A percentile compares a stretch with the other conserved stretches of the same genome.
These are phyloP conservation scores for Catalaphyllia jardinei DNA, from an alignment of 64 coral and sea anemone genomes.

Conservation along the genomic window DNA sequence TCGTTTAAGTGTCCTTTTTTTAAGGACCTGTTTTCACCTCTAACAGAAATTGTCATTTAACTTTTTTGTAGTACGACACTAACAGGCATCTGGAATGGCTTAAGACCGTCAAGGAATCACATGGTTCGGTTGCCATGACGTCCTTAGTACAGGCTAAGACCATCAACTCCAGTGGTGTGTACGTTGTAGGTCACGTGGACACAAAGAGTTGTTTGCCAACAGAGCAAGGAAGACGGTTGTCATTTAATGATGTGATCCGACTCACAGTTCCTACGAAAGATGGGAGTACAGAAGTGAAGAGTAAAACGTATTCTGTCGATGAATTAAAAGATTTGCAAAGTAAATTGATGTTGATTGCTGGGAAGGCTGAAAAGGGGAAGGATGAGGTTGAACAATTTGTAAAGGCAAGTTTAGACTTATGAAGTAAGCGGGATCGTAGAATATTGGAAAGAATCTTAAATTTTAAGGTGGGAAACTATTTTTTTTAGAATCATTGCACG, in stretches of 20 bases:
- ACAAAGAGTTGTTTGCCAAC: background rate
- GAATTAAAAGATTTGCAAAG: conserved; percentile 10
- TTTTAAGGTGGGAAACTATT: too few relatives aligned
- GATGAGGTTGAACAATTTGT: conserved; percentile 10
- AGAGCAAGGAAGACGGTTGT: background rate
- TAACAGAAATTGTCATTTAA: background rate
- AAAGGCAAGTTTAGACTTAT: background rate
- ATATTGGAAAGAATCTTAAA: too few relatives aligned
- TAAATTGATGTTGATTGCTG: conserved; percentile 10
- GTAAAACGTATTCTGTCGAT: background rate
- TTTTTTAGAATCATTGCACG: too few relatives aligned
- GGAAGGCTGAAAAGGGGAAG: background rate
- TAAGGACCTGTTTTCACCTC: too few relatives aligned
- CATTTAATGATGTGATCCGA: background rate
- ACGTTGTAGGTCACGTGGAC: conserved; percentile 31
- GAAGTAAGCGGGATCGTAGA: too few relatives aligned
- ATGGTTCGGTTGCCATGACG: conserved; percentile 82
- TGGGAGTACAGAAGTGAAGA: background rate
- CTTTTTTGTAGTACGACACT: conserved; percentile 49
- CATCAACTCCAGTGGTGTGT: conserved; percentile 71
- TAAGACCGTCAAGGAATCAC: conserved; percentile 75
- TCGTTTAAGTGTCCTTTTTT: too few relatives aligned
- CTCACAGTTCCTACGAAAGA: conserved; percentile 1
- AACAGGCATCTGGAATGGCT: conserved; percentile 81
- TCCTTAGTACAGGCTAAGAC: conserved; percentile 9